Evolutionary conservation across 2,888 invertebrate species (phyloP).

Genomic region (Lasioglossum vierecki): DNA sequence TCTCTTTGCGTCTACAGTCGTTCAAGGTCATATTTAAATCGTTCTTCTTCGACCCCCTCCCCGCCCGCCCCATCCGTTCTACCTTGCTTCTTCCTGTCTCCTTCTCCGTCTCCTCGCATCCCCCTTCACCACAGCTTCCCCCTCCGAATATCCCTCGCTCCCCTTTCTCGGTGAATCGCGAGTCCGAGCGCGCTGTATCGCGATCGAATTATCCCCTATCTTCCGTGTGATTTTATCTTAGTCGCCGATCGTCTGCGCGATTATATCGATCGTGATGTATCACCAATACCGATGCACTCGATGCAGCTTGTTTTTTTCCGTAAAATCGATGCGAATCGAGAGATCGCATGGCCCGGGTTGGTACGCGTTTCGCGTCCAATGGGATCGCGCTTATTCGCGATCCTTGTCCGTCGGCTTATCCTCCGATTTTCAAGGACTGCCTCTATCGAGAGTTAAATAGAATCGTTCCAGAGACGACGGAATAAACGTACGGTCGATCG

Average conservation of each 20-base stretch:
- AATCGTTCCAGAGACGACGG: constrained; percentile 62
- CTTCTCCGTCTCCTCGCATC: not conserved
- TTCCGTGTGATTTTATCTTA: constrained; percentile 23
- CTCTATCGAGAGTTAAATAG: constrained; percentile 20
- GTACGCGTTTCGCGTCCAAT: not conserved
- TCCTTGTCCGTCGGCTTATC: not conserved
- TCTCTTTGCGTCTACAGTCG: constrained; percentile 12
- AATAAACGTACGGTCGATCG: constrained; percentile 57
- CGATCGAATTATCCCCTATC: constrained; percentile 8
- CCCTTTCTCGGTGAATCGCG: not conserved
- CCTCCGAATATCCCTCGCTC: not conserved
- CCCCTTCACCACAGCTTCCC: not conserved
- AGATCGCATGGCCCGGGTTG: not conserved
- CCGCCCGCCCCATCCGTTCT: not conserved
- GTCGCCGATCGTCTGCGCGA: constrained; percentile 31
- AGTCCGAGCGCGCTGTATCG: not conserved
- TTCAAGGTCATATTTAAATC: constrained; percentile 38
- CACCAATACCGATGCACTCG: not conserved
- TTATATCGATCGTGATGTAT: constrained; percentile 1
- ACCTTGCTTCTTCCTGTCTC: not conserved
- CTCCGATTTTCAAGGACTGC: constrained; percentile 4
- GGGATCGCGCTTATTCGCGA: not conserved
- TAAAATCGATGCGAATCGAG: not conserved
- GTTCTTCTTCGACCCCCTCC: not conserved
- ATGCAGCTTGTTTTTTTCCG: not conserved